A percentile compares a stretch with the other conserved stretches of the same genome.
These are phyloP conservation scores for Acanthopleura granulata DNA, from an alignment of 2,888 invertebrate genomes.

Conservation along the genomic window DNA sequence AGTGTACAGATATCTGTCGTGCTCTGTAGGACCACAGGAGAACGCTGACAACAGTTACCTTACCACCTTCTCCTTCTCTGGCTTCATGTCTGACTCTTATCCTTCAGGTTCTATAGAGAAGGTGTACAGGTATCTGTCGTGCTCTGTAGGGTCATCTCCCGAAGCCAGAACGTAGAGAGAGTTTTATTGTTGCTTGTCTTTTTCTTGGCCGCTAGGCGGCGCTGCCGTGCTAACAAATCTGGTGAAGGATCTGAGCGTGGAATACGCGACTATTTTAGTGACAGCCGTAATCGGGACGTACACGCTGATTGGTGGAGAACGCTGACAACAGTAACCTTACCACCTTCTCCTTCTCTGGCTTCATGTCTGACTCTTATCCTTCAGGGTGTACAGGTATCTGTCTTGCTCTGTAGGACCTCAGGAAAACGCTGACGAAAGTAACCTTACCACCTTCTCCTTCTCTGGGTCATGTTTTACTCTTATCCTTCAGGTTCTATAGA, in stretches of 20 bases:
- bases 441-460: constrained; percentile 64
- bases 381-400: constrained; percentile 60
- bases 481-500: constrained; percentile 49
- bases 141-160: no score
- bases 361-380: constrained; percentile 62
- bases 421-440: constrained; percentile 61
- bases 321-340: constrained; percentile 60
- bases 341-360: constrained; percentile 69
- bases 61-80: constrained; percentile 64
- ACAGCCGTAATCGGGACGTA: constrained; percentile 63
- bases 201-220: constrained; percentile 46
- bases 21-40: constrained; percentile 56
- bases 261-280: constrained; percentile 63
- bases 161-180: no score
- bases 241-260: constrained; percentile 60
- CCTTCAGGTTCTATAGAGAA: constrained; percentile 49
- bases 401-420: constrained; percentile 58
- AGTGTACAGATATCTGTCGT: constrained; percentile 59
- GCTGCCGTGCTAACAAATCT: constrained; percentile 64
- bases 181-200: no score
- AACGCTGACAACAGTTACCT: constrained; percentile 62
- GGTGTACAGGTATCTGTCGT: constrained; percentile 59
- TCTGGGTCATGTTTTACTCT: constrained; percentile 62
- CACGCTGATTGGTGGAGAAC: constrained; percentile 66
- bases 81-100: constrained; percentile 61